Base-by-base conservation (phyloP, 2,888 invertebrate genomes). In the Metacarcinus magister region DNA sequence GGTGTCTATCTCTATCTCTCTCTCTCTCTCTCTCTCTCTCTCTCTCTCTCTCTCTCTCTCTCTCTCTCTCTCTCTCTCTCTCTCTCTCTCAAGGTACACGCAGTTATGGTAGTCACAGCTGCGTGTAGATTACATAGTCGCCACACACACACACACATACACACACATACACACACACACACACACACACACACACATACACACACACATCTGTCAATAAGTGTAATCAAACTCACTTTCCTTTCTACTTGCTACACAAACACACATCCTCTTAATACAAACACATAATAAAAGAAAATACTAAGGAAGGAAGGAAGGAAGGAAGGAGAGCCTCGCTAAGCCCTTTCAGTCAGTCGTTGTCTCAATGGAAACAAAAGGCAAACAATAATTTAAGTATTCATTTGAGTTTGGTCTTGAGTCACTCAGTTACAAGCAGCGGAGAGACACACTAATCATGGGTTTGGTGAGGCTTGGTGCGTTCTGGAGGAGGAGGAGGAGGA, bases 11-110 rank as follows among this genome's bases (percentile, higher is more conserved):
- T 82, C 82, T 82, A 28, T 82, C 82, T 82, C 82, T 82, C 82
- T 82, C 82, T 82, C 82, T 82, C 82, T 82, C 82, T 82, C 82
- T 82, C 82, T 82, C 82, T 82, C 82, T 82, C 82, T 82, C 82
- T 82, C 82, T 82, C 82, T 82, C 82, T 82, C 82, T 75, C 75
- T 75, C 75, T 75, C 75, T 75, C 75, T 75, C 75, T 75, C 75
- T 75, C 75, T 75, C 75, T 75, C 75, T 75, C 75, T 75, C 75
- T 60, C 60, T 60, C 60, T 60, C 60, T 60, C 60, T 60, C 60
- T 60, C 60, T 60, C 19, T 60, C 60, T 10, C 2, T n/a, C n/a
- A 60, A 60, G 60, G 60, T 60, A 60, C 60, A 67, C 67, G 23
- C 67, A 67, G 67, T 19, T 67, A 67, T 67, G 67, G 67, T 67